Base-by-base conservation (phyloP, 2,888 invertebrate species). In the Octonoba sinensis region DNA sequence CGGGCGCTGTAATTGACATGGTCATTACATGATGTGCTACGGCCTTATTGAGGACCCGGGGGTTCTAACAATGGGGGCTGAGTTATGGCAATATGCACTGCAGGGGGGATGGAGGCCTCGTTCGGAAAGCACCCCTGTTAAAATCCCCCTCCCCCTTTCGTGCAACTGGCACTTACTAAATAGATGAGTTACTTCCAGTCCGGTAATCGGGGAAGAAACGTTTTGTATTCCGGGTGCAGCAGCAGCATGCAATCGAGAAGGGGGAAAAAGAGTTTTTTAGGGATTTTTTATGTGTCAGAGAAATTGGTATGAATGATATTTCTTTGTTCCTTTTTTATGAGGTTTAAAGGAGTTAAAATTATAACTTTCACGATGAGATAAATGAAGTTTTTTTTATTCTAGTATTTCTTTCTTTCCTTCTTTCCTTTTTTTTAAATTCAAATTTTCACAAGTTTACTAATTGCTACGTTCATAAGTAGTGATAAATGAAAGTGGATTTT, bases 161-260 rank as follows among this genome's bases (percentile, higher is more conserved):
- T 82, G 81, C 75, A 75, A 82, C 81, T 82, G 81, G 81, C 81
- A 82, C 70, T 82, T 70, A 75, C 60, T 75, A 82, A 75, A 82
- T 75, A 82, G 81, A 82, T 51, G 70, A 56, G 65, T 82, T 82
- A 75, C 51, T 82, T 82, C 70, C 70, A 60, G 70, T 47, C 81
- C 81, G 75, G 66, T 70, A 51, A 20, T 44, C 44, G 57, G 73
- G 73, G 46, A 54, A 72, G 54, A 62, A 15, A 47, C 64, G 70
- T 79, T 79, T 81, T 69, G 69, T 47, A 73, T 36, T 36, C 69
- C 46, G 13, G 72, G 51, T 72, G 20, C 56, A 36, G 36, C 36
- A 36, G 11, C 69, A 73, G 73, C 69, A 81, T 81, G 49, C 46
- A 62, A 51, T 36, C 36, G 36, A 36, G 36, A 46, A 59, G 47